Percentiles rank a stretch among this genome's conserved stretches.
phyloP scores from a whole-genome alignment of 2,113 vertebrate genomes.

The Grus americana region DNA sequence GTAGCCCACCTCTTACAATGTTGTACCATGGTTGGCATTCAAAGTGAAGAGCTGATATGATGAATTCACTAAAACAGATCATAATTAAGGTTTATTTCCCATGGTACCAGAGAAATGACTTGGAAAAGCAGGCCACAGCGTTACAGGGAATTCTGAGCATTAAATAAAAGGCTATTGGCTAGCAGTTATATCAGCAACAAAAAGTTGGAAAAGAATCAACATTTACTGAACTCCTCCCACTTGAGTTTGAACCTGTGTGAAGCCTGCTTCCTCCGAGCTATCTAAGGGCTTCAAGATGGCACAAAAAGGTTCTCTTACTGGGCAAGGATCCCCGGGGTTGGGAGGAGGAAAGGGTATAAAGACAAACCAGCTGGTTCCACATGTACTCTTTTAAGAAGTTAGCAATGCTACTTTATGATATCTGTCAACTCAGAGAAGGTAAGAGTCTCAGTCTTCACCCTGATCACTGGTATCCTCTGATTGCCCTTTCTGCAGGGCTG shows the following conservation, averaged over 20 bases:
- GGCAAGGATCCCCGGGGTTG: accelerated
- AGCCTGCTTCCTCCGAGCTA: not conserved
- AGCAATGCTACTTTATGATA: not conserved
- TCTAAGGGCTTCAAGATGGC: not conserved
- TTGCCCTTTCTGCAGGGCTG: not conserved
- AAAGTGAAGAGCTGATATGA: not conserved
- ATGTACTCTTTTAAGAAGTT: not conserved
- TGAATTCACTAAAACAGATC: not conserved
- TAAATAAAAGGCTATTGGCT: not conserved
- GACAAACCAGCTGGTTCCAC: not conserved
- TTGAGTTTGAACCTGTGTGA: not conserved
- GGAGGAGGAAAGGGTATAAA: not conserved
- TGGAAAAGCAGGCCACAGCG: not conserved
- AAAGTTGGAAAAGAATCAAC: not conserved
- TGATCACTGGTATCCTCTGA: not conserved
- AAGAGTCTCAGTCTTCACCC: not conserved
- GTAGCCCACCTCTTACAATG: not conserved
- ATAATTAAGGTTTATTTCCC: not conserved
- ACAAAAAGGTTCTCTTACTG: not conserved
- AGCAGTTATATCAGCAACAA: not conserved
- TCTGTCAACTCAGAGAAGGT: accelerated
- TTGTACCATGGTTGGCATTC: not conserved
- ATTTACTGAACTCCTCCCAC: not conserved
- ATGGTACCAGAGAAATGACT: not conserved
- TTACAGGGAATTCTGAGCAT: not conserved